Base-by-base conservation (phyloP, 2,113 vertebrate genomes). In the Colius striatus region DNA sequence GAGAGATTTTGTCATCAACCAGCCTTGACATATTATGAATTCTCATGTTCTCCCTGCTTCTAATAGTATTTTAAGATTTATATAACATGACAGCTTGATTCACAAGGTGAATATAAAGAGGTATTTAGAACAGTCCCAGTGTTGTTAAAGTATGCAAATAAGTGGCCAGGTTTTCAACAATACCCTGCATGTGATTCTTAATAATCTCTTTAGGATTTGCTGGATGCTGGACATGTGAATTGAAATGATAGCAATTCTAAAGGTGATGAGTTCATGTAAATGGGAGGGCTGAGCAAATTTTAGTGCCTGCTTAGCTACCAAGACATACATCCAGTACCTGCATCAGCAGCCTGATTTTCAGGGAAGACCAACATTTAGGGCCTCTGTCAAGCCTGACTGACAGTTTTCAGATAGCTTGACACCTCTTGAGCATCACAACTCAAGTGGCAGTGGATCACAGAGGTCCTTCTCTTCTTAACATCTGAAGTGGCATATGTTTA, bases 101-200 rank as follows among this genome's bases (percentile, higher is more conserved):
- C 76, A 70, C 38, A 66, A 93, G 92, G 50, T 62, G 86, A 91
- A 87, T 92, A 51, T 48, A 82, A 93, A 88, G n/a, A 76, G 8
- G 8, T 53, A 23, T 84, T 87, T 82, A 73, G 27, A 81, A 54
- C 23, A 75, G 13, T 36, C 7, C 3, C 2, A 2, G 19, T 45
- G 45, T 48, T 81, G 6, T 43, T 78, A 74, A 90, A 93, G 34
- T 61, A 16, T 10, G 55, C 17, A 76, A 30, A 68, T 13, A 86
- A 88, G 30, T 27, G 15, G 8, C 13, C 36, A 57, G n/a, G 6
- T 89, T 89, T 91, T 82, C 25, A 57, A 48, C 12, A 21, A 5
- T 57, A 53, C 2, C 41, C 16, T 34, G 23, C 20, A 6, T 36
- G 19, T 2, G 5, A 16, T 48, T 82, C 68, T 68, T 36, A 71